phyloP scores from a whole-genome alignment of 1,140 invertebrate species.

The Calephelis nemesis region DNA sequence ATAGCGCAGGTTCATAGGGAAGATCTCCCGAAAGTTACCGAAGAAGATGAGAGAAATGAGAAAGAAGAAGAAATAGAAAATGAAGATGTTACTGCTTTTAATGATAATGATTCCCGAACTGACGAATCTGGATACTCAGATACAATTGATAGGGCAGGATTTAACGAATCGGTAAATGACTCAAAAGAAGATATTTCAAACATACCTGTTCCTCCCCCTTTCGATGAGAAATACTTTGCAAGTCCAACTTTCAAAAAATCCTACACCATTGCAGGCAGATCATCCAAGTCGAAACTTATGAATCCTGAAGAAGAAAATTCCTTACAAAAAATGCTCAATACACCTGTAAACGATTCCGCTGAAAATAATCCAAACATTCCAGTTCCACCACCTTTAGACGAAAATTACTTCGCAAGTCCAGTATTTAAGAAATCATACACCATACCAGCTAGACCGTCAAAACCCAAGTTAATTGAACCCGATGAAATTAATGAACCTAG shows the following conservation, averaged over 20 bases:
- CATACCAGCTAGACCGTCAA: conserved; percentile 45
- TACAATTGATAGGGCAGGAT: conserved; percentile 56
- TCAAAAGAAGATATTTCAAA: conserved; percentile 42
- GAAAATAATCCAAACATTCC: conserved; percentile 53
- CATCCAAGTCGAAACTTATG: conserved; percentile 37
- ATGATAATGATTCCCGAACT: conserved; percentile 65
- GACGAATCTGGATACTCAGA: conserved; percentile 73
- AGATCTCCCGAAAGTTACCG: conserved; percentile 61
- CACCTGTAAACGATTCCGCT: conserved; percentile 48
- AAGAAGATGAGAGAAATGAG: conserved; percentile 55
- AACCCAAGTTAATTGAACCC: conserved; percentile 35
- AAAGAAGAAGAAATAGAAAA: conserved; percentile 40
- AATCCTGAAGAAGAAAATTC: conserved; percentile 44
- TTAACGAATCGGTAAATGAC: conserved; percentile 55
- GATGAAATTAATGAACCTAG: conserved; percentile 47
- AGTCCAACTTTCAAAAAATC: conserved; percentile 59
- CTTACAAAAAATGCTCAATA: conserved; percentile 36
- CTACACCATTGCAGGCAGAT: conserved; percentile 50
- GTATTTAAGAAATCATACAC: conserved; percentile 60
- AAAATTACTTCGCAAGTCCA: conserved; percentile 56
- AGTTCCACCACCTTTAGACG: conserved; percentile 61
- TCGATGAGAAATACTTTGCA: conserved; percentile 62
- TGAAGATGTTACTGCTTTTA: conserved; percentile 54
- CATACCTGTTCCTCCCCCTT: conserved; percentile 62
- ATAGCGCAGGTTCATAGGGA: conserved; percentile 71